Percentiles rank a stretch among this genome's conserved stretches.
These are phyloP conservation scores for Tetranychus piercei DNA, from an alignment of 2,888 invertebrate genomes.

Conservation along the genomic window DNA sequence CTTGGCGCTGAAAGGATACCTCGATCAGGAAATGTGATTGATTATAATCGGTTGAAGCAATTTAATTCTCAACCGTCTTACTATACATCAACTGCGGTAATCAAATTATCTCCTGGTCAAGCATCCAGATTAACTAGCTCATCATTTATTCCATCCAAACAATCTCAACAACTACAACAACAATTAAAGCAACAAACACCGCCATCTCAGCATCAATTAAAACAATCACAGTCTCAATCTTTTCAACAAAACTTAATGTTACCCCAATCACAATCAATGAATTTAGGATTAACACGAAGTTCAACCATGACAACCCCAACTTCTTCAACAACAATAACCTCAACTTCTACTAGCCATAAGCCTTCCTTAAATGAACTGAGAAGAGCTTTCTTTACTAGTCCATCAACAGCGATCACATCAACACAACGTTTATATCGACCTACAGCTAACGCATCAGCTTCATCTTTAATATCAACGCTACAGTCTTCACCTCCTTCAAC, in stretches of 20 bases:
- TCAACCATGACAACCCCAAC: background rate
- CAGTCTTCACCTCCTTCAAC: background rate
- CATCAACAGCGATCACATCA: background rate
- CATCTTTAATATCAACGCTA: background rate
- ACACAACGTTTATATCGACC: conserved; percentile 5
- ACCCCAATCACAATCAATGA: background rate
- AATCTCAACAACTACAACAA: background rate
- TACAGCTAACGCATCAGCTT: conserved; percentile 2
- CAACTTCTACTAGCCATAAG: background rate
- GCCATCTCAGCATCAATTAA: background rate
- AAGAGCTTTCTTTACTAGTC: conserved; percentile 14
- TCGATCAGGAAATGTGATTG: background rate
- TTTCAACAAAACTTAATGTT: background rate
- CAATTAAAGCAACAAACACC: background rate
- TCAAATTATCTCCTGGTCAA: background rate
- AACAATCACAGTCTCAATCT: background rate
- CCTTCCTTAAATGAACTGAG: conserved; percentile 14
- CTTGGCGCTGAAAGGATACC: background rate
- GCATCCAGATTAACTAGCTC: background rate
- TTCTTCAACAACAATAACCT: conserved; percentile 11
- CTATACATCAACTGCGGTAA: conserved; percentile 4
- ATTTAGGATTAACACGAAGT: background rate
- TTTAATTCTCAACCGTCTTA: background rate
- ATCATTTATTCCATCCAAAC: conserved; percentile 7
- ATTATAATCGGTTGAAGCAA: background rate